Evolutionary conservation across 2,888 invertebrate species (phyloP).

Genomic region (Salpingus planirostris): DNA sequence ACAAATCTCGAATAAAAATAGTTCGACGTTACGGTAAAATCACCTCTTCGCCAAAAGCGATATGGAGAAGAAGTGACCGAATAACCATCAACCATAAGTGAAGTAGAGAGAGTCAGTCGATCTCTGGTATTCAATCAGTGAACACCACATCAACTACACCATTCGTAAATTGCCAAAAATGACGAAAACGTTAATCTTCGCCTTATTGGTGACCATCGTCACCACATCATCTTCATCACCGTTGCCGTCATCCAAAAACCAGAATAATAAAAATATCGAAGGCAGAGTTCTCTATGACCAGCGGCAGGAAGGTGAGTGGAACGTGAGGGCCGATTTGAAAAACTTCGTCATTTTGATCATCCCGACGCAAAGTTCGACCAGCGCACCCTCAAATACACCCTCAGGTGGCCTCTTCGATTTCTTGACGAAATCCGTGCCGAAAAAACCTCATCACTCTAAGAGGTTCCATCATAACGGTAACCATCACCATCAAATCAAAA

Average conservation of each 20-base stretch:
- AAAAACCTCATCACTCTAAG: slow-evolving; percentile 13
- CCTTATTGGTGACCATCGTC: background rate
- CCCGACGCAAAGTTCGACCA: slow-evolving; percentile 18
- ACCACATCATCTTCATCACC: background rate
- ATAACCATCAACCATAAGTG: no score
- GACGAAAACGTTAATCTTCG: background rate
- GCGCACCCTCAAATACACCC: slow-evolving; percentile 11
- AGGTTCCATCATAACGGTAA: slow-evolving; percentile 26
- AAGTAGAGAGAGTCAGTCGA: background rate
- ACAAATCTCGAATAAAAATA: no score
- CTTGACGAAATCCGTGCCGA: slow-evolving; percentile 30
- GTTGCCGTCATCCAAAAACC: background rate
- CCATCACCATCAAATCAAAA: slow-evolving; percentile 25
- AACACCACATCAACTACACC: no score
- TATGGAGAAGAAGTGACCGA: no score
- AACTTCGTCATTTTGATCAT: slow-evolving; percentile 62
- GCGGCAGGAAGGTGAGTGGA: slow-evolving; percentile 62
- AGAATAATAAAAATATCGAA: background rate
- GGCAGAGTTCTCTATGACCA: slow-evolving; percentile 50
- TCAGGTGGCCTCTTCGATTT: slow-evolving; percentile 27
- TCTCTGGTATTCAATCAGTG: background rate
- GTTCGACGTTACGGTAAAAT: slow-evolving; percentile 1
- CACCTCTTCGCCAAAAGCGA: background rate
- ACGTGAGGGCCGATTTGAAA: slow-evolving; percentile 64
- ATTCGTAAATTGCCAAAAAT: no score